phyloP scores from a whole-genome alignment of 2,797 vertebrate species.

The Galago senegalensis region DNA sequence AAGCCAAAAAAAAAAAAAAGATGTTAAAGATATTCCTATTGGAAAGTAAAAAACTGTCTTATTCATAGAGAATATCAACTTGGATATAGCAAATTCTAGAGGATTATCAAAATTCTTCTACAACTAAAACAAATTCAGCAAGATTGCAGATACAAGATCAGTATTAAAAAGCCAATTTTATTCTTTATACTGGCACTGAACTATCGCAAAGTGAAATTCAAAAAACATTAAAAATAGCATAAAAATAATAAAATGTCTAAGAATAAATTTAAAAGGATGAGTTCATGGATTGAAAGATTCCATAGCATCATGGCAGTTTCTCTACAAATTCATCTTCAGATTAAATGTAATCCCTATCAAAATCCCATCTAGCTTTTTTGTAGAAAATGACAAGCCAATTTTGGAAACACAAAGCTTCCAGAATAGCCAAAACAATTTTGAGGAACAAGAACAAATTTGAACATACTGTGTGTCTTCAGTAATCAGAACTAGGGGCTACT shows the following conservation, averaged over 20 bases:
- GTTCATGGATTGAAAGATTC: background rate
- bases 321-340: constrained; percentile 6
- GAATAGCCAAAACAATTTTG: background rate
- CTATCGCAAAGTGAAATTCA: constrained; percentile 33
- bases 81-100: constrained; percentile 23
- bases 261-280: background rate
- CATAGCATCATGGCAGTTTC: background rate
- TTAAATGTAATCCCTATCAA: constrained; percentile 8
- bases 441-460: background rate
- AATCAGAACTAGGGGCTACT: background rate
- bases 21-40: background rate
- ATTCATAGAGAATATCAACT: background rate
- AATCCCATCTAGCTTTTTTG: background rate
- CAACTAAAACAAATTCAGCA: constrained; percentile 18
- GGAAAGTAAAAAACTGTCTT: background rate
- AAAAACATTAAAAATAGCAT: constrained; percentile 41
- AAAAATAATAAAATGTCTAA: constrained; percentile 21
- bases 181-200: background rate
- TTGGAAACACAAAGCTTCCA: constrained; percentile 24
- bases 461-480: background rate
- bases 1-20: background rate
- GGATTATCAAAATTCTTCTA: constrained; percentile 16
- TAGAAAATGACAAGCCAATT: background rate
- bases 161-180: background rate
- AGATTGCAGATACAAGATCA: background rate